Percentiles rank a stretch among this genome's conserved stretches.
These are phyloP conservation scores for Ceratotherium simum DNA, from an alignment of 2,113 vertebrate genomes.

Conservation along the genomic window DNA sequence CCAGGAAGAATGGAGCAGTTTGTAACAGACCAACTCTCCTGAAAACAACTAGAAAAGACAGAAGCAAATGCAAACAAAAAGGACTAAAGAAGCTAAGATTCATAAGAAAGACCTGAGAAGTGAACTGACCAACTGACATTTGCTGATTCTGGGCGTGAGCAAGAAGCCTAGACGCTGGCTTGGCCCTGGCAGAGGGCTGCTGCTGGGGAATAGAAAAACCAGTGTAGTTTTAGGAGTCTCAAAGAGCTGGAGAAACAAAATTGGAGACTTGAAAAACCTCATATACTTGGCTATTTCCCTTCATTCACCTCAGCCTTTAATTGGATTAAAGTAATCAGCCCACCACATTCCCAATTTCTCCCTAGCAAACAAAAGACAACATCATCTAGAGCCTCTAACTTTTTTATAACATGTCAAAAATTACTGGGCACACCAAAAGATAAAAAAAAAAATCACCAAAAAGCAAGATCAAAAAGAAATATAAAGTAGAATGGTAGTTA, in stretches of 20 bases:
- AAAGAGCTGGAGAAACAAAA: not conserved
- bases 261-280: not conserved
- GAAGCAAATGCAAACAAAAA: not conserved
- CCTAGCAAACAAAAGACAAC: not conserved
- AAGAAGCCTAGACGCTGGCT: not conserved
- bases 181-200: not conserved
- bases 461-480: not conserved
- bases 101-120: not conserved
- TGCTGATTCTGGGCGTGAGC: not conserved
- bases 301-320: not conserved
- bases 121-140: not conserved
- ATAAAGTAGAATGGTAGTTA: not conserved
- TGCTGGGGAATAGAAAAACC: not conserved
- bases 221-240: not conserved
- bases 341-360: not conserved
- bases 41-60: not conserved
- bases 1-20: not conserved
- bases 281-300: not conserved
- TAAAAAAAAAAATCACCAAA: not conserved
- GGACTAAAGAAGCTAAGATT: not conserved
- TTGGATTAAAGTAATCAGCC: not conserved
- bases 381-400: not conserved
- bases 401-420: not conserved
- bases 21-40: not conserved
- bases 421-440: not conserved